Percentiles rank a stretch among this genome's conserved stretches.
Evolutionary conservation across 2,113 vertebrate genomes (phyloP).

Genomic region (Hippopotamus amphibius): DNA sequence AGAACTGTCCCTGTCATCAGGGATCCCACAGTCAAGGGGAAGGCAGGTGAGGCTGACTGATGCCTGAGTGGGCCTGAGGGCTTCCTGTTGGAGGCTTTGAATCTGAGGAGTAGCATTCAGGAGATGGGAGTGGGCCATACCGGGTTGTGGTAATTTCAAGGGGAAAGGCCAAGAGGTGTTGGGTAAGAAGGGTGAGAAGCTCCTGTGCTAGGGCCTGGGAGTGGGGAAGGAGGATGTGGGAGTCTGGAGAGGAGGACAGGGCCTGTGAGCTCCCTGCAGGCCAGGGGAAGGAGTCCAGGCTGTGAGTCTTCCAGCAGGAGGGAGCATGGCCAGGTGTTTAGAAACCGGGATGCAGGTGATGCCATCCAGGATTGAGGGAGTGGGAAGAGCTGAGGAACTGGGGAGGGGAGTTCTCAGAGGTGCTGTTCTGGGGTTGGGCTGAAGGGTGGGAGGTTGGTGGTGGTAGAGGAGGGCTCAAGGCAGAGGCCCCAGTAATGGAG

Average conservation of each 20-base stretch:
- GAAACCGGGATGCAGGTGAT: background rate
- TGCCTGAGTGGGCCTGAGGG: background rate
- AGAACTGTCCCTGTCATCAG: background rate
- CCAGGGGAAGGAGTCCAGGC: background rate
- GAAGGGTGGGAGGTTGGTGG: background rate
- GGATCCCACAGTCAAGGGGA: background rate
- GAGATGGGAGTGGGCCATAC: background rate
- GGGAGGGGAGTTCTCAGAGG: background rate
- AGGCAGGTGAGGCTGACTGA: background rate
- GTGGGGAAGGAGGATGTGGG: background rate
- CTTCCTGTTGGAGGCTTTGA: slow-evolving; percentile 34
- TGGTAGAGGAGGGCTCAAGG: background rate
- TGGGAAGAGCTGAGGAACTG: background rate
- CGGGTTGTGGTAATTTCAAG: background rate
- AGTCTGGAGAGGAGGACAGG: background rate
- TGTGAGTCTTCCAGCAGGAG: background rate
- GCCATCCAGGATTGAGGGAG: background rate
- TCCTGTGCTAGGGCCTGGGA: background rate
- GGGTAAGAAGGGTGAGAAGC: background rate
- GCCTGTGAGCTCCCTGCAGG: background rate
- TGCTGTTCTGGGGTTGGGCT: background rate
- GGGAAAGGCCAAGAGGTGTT: background rate
- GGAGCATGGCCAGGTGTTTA: rapidly evolving
- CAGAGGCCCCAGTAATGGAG: background rate
- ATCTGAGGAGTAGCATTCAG: background rate